phyloP scores from a whole-genome alignment of 2,797 vertebrate genomes.

The Acanthurus leucopareius region DNA sequence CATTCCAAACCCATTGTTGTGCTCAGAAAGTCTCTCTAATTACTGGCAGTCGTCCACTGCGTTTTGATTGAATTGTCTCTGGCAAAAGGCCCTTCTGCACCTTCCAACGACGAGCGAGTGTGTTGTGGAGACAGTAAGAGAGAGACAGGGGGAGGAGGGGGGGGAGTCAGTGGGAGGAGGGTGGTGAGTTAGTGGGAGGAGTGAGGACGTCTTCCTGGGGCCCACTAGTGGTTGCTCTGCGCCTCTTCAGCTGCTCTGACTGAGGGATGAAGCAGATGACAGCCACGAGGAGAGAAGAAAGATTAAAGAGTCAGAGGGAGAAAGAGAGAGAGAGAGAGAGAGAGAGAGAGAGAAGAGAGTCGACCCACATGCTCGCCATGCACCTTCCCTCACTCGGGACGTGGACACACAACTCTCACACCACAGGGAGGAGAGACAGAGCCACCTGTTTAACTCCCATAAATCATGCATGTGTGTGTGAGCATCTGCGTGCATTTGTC shows the following conservation, averaged over 20 bases:
- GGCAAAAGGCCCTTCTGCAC: conserved; percentile 48
- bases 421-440: conserved; percentile 50
- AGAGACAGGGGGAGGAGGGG: not conserved
- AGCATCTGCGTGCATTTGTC: conserved; percentile 26
- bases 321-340: too few species aligned
- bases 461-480: conserved; percentile 35
- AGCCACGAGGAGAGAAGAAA: conserved; percentile 30
- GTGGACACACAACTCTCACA: conserved; percentile 16
- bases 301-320: conserved; percentile 40
- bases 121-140: conserved; percentile 12
- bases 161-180: not conserved
- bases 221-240: conserved; percentile 75
- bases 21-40: conserved; percentile 46
- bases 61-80: conserved; percentile 35
- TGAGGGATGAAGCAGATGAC: conserved; percentile 41
- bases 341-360: conserved; percentile 13
- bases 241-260: conserved; percentile 54
- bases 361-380: conserved; percentile 61
- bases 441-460: conserved; percentile 66
- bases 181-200: conserved; percentile 21
- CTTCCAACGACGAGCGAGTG: conserved; percentile 10
- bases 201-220: conserved; percentile 56
- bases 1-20: conserved; percentile 14
- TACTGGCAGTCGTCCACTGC: conserved; percentile 1
- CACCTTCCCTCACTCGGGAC: conserved; percentile 36